These are phyloP conservation scores for Drosophila hydei DNA, from an alignment of 1,140 invertebrate genomes.

Conservation along the genomic window DNA sequence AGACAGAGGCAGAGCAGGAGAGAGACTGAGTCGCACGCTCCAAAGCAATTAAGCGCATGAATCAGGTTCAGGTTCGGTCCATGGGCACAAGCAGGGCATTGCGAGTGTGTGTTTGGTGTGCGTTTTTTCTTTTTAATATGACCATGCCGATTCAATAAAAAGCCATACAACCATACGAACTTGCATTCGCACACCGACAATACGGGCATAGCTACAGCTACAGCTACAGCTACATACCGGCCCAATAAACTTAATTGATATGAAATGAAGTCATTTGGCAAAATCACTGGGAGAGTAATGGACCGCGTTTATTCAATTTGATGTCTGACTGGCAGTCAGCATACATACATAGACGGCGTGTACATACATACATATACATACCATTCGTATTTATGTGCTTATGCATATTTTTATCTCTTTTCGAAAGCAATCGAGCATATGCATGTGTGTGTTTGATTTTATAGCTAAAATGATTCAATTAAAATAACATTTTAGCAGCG, in stretches of 20 bases:
- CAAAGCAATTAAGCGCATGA: constrained; percentile 82
- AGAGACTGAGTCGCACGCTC: constrained; percentile 64
- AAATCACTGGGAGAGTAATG: constrained; percentile 80
- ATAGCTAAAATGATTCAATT: constrained; percentile 66
- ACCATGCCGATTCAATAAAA: constrained; percentile 49
- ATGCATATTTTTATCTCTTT: constrained; percentile 60
- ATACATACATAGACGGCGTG: constrained; percentile 25
- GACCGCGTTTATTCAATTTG: constrained; percentile 79
- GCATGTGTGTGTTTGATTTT: constrained; percentile 21
- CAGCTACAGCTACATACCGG: constrained; percentile 35
- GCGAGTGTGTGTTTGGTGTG: constrained; percentile 36
- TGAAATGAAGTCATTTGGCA: constrained; percentile 84
- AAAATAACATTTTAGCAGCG: constrained; percentile 57
- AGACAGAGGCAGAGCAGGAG: constrained; percentile 12
- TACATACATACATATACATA: constrained; percentile 21
- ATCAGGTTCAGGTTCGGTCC: constrained; percentile 74
- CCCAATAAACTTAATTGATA: constrained; percentile 83
- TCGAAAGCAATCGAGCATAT: constrained; percentile 54
- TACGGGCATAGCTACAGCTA: constrained; percentile 6
- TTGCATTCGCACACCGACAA: constrained; percentile 18
- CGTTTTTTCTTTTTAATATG: constrained; percentile 43
- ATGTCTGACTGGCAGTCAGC: constrained; percentile 56
- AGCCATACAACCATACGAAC: constrained; percentile 17
- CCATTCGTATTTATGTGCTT: constrained; percentile 21
- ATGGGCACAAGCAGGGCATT: constrained; percentile 62